Percentiles rank a stretch among this genome's conserved stretches.
phyloP scores from a whole-genome alignment of 2,797 vertebrate genomes.

The Eulemur albifrons region DNA sequence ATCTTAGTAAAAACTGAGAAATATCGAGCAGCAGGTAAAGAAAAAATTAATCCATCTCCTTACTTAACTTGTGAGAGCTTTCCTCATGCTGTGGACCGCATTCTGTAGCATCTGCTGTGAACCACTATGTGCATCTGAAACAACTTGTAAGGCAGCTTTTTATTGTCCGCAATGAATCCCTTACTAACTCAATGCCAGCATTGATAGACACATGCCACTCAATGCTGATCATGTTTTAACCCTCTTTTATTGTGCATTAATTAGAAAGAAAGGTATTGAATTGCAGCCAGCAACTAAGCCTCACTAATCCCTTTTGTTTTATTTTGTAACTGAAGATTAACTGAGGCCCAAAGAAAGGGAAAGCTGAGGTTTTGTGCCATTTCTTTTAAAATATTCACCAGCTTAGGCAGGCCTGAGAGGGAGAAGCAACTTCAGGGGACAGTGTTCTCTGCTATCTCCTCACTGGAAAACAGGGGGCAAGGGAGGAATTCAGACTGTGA shows the following conservation, averaged over 20 bases:
- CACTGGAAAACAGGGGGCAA: rapidly evolving
- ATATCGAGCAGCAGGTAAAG: slow-evolving; percentile 93
- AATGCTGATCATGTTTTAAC: background rate
- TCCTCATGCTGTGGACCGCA: slow-evolving; percentile 92
- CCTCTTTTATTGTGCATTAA: slow-evolving; percentile 1
- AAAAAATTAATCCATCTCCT: slow-evolving; percentile 90
- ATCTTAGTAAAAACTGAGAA: slow-evolving; percentile 96
- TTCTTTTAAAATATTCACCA: slow-evolving; percentile 45
- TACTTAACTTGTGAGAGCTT: slow-evolving; percentile 92
- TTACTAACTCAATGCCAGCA: background rate
- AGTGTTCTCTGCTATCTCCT: background rate
- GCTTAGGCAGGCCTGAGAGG: background rate
- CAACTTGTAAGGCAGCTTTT: background rate
- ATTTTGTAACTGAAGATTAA: slow-evolving; percentile 60
- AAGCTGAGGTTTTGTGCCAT: slow-evolving; percentile 40
- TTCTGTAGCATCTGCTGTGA: slow-evolving; percentile 89
- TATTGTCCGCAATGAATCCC: background rate
- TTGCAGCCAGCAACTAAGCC: background rate
- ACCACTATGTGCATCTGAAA: background rate
- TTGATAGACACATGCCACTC: background rate
- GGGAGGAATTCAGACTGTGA: background rate
- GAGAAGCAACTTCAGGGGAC: background rate
- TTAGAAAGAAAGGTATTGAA: slow-evolving; percentile 16
- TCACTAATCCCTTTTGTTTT: slow-evolving; percentile 45
- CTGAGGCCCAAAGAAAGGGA: slow-evolving; percentile 48